Percentiles rank a stretch among this genome's conserved stretches.
Evolutionary conservation across 2,113 vertebrate species (phyloP).

Genomic region (Podiceps cristatus): DNA sequence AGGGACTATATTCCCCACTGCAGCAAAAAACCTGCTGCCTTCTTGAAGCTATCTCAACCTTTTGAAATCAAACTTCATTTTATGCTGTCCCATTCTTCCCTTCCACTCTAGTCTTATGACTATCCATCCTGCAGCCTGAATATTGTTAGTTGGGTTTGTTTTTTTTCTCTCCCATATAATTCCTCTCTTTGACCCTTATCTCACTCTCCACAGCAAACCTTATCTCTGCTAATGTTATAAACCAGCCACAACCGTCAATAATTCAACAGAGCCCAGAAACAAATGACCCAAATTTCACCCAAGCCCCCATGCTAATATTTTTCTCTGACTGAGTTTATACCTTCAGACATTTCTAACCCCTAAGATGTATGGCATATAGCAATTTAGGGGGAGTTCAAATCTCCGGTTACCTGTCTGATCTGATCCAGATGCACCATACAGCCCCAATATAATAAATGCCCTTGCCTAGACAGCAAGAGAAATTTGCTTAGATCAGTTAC

Average conservation of each 20-base stretch:
- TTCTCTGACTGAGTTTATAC: background rate
- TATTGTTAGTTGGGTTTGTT: background rate
- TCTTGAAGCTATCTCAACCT: background rate
- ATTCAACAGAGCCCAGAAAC: background rate
- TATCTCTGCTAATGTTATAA: background rate
- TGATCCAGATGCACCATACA: background rate
- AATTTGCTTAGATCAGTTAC: background rate
- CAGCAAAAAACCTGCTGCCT: background rate
- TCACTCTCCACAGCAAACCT: background rate
- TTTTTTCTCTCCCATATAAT: rapidly evolving
- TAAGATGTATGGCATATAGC: background rate
- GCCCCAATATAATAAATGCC: background rate
- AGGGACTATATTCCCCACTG: background rate
- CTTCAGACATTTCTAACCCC: background rate
- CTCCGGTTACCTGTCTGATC: background rate
- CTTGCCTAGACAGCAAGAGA: background rate
- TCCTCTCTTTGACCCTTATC: background rate
- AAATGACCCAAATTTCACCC: background rate
- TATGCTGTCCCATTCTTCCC: background rate
- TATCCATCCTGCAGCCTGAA: background rate
- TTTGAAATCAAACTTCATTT: background rate
- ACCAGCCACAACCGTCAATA: background rate
- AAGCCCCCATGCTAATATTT: background rate
- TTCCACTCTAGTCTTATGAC: background rate
- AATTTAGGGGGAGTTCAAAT: background rate